Evolutionary conservation across 2,888 invertebrate genomes (phyloP).

Genomic region (Crioceris asparagi): DNA sequence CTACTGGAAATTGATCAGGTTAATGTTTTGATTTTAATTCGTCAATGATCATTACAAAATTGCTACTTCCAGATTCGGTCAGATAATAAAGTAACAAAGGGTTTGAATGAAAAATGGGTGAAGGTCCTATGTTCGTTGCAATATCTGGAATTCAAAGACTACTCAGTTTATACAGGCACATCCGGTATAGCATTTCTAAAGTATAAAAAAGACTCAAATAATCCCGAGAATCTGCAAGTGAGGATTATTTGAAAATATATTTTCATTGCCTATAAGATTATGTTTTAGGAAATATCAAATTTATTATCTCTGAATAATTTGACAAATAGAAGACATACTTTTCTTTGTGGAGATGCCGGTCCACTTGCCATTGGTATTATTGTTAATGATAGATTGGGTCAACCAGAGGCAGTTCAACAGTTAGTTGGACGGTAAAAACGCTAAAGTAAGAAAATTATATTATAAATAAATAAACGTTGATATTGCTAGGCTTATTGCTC

Average conservation of each 20-base stretch:
- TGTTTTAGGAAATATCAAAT: conserved; percentile 26
- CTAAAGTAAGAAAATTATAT: too few species aligned
- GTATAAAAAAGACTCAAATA: conserved; percentile 37
- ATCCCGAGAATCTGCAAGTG: conserved; percentile 28
- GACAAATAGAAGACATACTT: conserved; percentile 46
- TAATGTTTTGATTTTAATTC: conserved; percentile 1
- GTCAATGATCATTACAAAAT: not conserved
- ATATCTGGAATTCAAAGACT: conserved; percentile 44
- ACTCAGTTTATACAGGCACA: conserved; percentile 65
- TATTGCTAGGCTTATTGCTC: conserved; percentile 25
- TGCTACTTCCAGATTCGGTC: conserved; percentile 39
- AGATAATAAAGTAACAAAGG: conserved; percentile 35
- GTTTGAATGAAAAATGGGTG: conserved; percentile 37
- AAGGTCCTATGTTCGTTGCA: conserved; percentile 37
- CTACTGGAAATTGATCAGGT: conserved; percentile 10
- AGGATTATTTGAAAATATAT: conserved; percentile 5
- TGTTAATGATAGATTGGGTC: conserved; percentile 45
- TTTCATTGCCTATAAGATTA: not conserved
- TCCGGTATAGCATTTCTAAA: conserved; percentile 59
- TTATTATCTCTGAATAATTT: conserved; percentile 39
- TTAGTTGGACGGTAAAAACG: conserved; percentile 43
- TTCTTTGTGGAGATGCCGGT: conserved; percentile 59
- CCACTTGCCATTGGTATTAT: conserved; percentile 52
- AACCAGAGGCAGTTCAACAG: conserved; percentile 41
- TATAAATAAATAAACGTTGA: too few species aligned